phyloP scores from a whole-genome alignment of 1,140 invertebrate genomes.

The Caenorhabditis briggsae region DNA sequence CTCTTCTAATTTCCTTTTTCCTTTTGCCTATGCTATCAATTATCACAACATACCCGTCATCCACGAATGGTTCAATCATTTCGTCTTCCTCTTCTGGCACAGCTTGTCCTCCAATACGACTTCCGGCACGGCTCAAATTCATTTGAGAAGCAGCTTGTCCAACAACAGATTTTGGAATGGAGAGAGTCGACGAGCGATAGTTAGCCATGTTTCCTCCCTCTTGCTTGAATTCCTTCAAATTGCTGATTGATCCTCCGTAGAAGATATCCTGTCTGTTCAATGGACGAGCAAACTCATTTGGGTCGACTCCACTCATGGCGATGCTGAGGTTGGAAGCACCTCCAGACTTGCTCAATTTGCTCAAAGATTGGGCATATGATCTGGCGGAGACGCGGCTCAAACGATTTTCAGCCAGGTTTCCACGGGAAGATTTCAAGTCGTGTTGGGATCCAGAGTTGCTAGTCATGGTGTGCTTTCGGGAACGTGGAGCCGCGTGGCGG shows the following conservation, averaged over 20 bases:
- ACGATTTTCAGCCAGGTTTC: conserved; percentile 70
- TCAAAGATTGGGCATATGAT: conserved; percentile 75
- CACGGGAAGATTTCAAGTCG: conserved; percentile 62
- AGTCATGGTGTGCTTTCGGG: conserved; percentile 70
- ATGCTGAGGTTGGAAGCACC: conserved; percentile 72
- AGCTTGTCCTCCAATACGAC: conserved; percentile 56
- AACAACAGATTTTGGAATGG: conserved; percentile 72
- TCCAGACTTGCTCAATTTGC: conserved; percentile 69
- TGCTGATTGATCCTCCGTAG: conserved; percentile 74
- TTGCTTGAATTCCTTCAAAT: conserved; percentile 75
- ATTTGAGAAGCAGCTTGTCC: conserved; percentile 67
- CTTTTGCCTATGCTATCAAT: neutral
- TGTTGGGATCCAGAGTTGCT: conserved; percentile 67
- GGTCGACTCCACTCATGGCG: conserved; percentile 74
- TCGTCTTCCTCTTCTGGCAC: conserved; percentile 62
- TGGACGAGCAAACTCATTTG: conserved; percentile 75
- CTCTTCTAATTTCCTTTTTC: neutral
- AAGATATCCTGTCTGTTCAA: conserved; percentile 75
- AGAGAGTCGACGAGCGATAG: conserved; percentile 74
- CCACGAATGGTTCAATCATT: conserved; percentile 51
- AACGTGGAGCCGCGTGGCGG: conserved; percentile 57
- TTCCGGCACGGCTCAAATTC: conserved; percentile 54
- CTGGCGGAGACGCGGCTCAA: conserved; percentile 73
- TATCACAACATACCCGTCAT: conserved; percentile 58
- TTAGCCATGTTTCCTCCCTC: conserved; percentile 68